Conservation (phyloP, 2,888 invertebrate genomes). For the Physocephala rufipes region DNA sequence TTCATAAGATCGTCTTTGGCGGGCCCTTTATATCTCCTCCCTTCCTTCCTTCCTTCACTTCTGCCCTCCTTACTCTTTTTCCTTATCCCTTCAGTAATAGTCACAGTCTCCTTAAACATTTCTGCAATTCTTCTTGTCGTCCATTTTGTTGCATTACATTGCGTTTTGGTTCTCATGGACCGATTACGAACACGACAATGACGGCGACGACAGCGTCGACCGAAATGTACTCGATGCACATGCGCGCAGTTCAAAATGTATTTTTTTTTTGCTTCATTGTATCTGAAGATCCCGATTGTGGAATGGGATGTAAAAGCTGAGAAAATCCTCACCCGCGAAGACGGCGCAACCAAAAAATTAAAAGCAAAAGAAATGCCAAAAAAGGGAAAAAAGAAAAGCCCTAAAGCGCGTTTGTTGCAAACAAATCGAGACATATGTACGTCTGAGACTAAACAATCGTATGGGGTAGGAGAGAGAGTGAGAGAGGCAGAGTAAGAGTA, state of each 20-base stretch:
- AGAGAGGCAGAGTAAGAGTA: neutral
- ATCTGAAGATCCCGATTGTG: too few relatives aligned
- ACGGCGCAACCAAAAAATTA: constrained; percentile 7
- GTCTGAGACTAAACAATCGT: neutral
- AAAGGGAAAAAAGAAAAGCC: constrained; percentile 3
- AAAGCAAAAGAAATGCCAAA: constrained; percentile 11
- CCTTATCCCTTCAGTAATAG: too few relatives aligned
- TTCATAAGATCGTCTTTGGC: neutral
- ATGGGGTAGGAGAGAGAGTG: neutral
- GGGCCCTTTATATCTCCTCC: neutral
- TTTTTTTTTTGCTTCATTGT: constrained; percentile 4
- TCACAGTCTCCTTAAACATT: too few relatives aligned
- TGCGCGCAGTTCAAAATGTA: constrained; percentile 26
- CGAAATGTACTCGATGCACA: neutral
- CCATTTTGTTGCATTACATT: constrained; percentile 21
- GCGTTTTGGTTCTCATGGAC: constrained; percentile 31
- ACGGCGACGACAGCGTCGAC: neutral
- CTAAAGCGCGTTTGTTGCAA: neutral
- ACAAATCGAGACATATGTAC: neutral
- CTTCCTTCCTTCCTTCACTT: neutral
- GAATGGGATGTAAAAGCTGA: constrained; percentile 33
- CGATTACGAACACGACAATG: neutral
- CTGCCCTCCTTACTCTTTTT: neutral
- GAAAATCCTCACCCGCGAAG: constrained; percentile 35
- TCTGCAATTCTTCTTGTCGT: constrained; percentile 33